Evolutionary conservation across 2,797 vertebrate genomes (phyloP).

Genomic region (Squalus acanthias): DNA sequence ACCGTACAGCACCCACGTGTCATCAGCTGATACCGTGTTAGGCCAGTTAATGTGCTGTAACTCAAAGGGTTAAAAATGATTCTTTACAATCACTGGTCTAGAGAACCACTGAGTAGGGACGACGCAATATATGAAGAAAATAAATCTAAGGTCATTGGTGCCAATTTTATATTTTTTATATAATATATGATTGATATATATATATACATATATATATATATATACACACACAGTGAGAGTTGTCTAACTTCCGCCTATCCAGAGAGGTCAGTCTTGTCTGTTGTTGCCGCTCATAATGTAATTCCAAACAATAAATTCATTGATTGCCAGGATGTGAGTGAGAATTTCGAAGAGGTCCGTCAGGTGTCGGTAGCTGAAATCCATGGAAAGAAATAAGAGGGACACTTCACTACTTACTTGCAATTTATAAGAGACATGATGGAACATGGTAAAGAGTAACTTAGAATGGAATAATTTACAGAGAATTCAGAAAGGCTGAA

Average conservation of each 20-base stretch:
- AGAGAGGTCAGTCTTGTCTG: not conserved
- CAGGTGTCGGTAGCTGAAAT: not conserved
- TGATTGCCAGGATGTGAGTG: not conserved
- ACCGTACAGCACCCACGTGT: not conserved
- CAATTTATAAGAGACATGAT: not conserved
- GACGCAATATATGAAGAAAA: conserved; percentile 29
- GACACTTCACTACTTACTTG: not conserved
- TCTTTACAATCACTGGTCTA: not conserved
- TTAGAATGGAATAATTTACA: not conserved
- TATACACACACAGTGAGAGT: not conserved
- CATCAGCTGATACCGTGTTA: conserved; percentile 14
- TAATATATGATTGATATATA: not conserved
- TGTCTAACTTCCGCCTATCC: not conserved
- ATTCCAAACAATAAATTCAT: conserved; percentile 9
- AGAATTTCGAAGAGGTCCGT: not conserved
- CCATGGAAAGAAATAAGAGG: not conserved
- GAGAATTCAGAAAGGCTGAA: not conserved
- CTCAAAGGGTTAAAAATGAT: not conserved
- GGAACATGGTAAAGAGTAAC: not conserved
- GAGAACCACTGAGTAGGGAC: not conserved
- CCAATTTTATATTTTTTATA: conserved; percentile 35
- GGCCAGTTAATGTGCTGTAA: not conserved
- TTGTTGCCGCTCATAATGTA: not conserved
- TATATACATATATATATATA: not conserved
- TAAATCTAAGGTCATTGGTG: conserved; percentile 30